Percentiles rank a stretch among this genome's conserved stretches.
phyloP scores from a whole-genome alignment of 1,140 invertebrate genomes.

The Trachymyrmex septentrionalis region DNA sequence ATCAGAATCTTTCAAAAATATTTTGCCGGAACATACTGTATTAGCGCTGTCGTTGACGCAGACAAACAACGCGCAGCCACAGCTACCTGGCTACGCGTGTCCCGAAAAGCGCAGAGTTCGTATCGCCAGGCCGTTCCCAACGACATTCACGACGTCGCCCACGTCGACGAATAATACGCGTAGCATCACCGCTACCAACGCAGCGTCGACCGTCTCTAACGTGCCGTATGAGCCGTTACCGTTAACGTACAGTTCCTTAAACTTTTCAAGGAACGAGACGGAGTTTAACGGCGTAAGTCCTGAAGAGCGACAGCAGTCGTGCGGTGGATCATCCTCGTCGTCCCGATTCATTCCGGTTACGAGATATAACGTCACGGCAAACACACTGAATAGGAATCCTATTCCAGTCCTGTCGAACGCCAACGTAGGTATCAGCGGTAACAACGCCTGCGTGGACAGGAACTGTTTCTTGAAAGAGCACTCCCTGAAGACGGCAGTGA shows the following conservation, averaged over 20 bases:
- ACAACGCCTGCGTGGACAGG: not conserved
- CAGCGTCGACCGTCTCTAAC: conserved; percentile 62
- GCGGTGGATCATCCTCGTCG: conserved; percentile 47
- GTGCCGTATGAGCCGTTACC: conserved; percentile 79
- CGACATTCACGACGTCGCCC: conserved; percentile 49
- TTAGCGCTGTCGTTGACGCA: not conserved
- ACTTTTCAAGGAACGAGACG: conserved; percentile 76
- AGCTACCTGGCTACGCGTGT: not conserved
- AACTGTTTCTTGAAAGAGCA: not conserved
- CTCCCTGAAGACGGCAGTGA: not conserved
- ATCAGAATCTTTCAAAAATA: not conserved
- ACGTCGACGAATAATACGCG: not conserved
- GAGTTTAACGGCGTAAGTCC: conserved; percentile 67
- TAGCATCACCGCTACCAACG: conserved; percentile 17
- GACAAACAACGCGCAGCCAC: not conserved
- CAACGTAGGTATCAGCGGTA: not conserved
- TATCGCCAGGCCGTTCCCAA: conserved; percentile 10
- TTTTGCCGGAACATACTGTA: not conserved
- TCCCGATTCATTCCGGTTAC: conserved; percentile 62
- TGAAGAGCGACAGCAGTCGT: conserved; percentile 64
- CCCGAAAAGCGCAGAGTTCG: not conserved
- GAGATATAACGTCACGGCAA: conserved; percentile 66
- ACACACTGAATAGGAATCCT: conserved; percentile 45
- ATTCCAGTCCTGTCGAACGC: not conserved
- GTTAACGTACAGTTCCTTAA: conserved; percentile 54